phyloP scores from a whole-genome alignment of 2,113 vertebrate species.

The Python bivittatus region DNA sequence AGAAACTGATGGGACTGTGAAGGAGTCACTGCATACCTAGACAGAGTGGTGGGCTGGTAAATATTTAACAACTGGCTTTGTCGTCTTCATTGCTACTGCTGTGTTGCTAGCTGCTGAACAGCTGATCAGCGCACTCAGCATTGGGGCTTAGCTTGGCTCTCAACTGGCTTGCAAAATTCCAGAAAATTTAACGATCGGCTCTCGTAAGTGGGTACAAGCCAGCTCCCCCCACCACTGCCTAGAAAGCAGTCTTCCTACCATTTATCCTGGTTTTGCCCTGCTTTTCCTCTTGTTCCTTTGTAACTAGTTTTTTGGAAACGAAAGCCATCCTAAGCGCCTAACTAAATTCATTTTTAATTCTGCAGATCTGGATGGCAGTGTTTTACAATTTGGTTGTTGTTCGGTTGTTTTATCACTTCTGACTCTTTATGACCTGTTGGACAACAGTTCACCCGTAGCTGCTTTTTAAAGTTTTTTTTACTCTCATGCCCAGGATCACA shows the following conservation, averaged over 20 bases:
- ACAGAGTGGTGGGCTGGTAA: neutral
- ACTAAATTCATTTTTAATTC: neutral
- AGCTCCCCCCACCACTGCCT: neutral
- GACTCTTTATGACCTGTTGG: neutral
- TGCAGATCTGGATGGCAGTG: neutral
- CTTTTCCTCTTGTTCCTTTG: neutral
- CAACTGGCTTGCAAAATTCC: neutral
- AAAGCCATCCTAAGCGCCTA: neutral
- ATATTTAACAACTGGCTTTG: neutral
- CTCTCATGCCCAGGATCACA: neutral
- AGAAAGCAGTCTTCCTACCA: neutral
- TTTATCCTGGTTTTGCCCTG: neutral
- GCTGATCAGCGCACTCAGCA: neutral
- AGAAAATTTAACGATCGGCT: neutral
- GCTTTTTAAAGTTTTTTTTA: neutral
- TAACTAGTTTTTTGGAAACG: neutral
- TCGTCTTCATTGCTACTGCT: neutral
- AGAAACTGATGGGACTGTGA: neutral
- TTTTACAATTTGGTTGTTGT: neutral
- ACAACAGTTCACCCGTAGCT: neutral
- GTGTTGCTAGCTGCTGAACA: neutral
- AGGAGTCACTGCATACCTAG: neutral
- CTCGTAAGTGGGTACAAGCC: neutral
- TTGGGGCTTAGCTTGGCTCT: neutral
- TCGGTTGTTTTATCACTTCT: neutral